These are phyloP conservation scores for Drosophila ironensis DNA, from an alignment of 1,140 invertebrate species.

Conservation along the genomic window DNA sequence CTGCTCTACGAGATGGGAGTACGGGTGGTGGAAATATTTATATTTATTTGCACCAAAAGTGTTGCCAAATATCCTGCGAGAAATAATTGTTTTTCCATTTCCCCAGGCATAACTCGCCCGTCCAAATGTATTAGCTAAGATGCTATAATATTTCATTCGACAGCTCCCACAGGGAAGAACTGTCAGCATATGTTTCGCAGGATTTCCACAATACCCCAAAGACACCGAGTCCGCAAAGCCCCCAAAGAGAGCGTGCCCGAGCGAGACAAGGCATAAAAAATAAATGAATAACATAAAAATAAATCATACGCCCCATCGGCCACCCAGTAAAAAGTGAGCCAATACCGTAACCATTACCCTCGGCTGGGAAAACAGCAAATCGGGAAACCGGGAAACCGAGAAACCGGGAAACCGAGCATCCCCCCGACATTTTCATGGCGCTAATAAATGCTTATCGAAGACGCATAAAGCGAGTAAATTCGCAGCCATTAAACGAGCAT, in stretches of 20 bases:
- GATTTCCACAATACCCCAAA: slow-evolving; percentile 27
- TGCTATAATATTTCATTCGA: slow-evolving; percentile 10
- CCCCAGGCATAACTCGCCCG: background rate
- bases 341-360: slow-evolving; percentile 63
- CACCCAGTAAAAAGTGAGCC: slow-evolving; percentile 55
- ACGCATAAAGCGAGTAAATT: slow-evolving; percentile 79
- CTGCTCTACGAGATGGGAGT: background rate
- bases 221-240: slow-evolving; percentile 9
- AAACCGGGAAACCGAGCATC: too few relatives aligned
- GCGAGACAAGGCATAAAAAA: slow-evolving; percentile 40
- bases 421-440: slow-evolving; percentile 44
- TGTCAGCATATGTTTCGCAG: slow-evolving; percentile 60
- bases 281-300: slow-evolving; percentile 76
- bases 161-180: background rate
- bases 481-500: slow-evolving; percentile 78
- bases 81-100: background rate
- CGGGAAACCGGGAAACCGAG: too few relatives aligned
- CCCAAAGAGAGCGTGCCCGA: background rate
- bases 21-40: background rate
- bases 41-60: background rate
- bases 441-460: slow-evolving; percentile 79
- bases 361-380: slow-evolving; percentile 9
- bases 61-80: background rate
- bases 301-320: slow-evolving; percentile 78
- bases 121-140: slow-evolving; percentile 1